A percentile compares a stretch with the other conserved stretches of the same genome.
Evolutionary conservation across 2,888 invertebrate genomes (phyloP).

Genomic region (Carpatolechia fugitivella): DNA sequence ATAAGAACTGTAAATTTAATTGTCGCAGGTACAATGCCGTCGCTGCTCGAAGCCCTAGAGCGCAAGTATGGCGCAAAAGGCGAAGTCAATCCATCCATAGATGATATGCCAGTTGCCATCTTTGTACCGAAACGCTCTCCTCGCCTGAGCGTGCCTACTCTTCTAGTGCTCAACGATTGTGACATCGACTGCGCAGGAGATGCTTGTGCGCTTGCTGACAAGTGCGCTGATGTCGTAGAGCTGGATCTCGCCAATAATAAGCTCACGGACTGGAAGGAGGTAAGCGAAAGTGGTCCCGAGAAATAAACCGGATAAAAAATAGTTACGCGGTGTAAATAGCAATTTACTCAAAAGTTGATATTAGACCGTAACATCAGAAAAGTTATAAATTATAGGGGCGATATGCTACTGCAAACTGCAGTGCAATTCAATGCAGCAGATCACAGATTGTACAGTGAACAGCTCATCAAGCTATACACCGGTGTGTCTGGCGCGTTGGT

Average conservation of each 20-base stretch:
- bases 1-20: no score
- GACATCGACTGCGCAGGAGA: constrained; percentile 94
- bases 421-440: background rate
- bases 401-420: background rate
- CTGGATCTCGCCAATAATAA: constrained; percentile 96
- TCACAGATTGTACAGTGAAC: no score
- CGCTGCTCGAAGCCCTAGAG: constrained; percentile 93
- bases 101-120: constrained; percentile 87
- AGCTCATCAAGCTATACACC: no score
- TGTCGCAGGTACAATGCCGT: constrained; percentile 84
- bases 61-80: constrained; percentile 88
- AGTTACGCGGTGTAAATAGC: background rate
- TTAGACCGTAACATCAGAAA: background rate
- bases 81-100: constrained; percentile 79
- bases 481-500: no score
- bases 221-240: constrained; percentile 94
- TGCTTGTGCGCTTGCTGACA: constrained; percentile 86
- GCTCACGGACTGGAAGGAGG: constrained; percentile 93
- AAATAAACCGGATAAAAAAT: background rate
- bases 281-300: constrained; percentile 45
- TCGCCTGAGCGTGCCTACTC: constrained; percentile 86
- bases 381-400: background rate
- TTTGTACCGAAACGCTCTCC: constrained; percentile 92
- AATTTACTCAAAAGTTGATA: background rate
- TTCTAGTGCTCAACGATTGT: constrained; percentile 93